Base-by-base conservation (phyloP, 23 tunicate genomes). In the Aplidium turbinatum region DNA sequence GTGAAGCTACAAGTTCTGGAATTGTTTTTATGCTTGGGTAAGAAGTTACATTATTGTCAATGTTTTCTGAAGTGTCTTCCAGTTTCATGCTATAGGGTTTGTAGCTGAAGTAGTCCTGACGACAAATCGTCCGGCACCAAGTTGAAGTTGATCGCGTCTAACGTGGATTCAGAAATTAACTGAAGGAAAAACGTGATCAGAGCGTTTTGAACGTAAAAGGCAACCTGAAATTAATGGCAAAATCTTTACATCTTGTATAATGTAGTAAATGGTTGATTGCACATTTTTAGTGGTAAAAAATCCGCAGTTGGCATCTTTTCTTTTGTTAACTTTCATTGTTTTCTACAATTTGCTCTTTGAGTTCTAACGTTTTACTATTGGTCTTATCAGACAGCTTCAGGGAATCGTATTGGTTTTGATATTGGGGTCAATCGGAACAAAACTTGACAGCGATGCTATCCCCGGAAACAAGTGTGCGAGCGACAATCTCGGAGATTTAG, bases 1-100 rank as follows among this genome's bases (percentile, higher is more conserved):
- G 97, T n/a, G 97, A 90, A 78, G 97, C 97, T 2, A 83, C 90
- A 2, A 90, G 97, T 78, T 82, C 97, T 24, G 97, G 97, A 1
- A 60, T 90, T 26, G 70, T 90, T 11, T 90, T 90, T 45, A 90
- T 90, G 97, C 52, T 63, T 55, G 90, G 91, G 84, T 78, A 33
- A 7, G 63, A 0, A 22, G n/a, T n/a, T n/a, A n/a, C n/a, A n/a
- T n/a, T n/a, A 16, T 18, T 0, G 9, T 63, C 13, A 63, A 16
- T 31, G 56, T 56, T 56, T 56, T 56, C n/a, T 23, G 9, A 56
- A n/a, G 24, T 11, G n/a, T 13, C n/a, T 42, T 9, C 9, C 9
- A 42, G 16, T 42, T 9, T 42, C 48, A 42, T 9, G 13, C 16
- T 42, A 42, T 9, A 9, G 13, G 48, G 48, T 42, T 42, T 23